Conservation (phyloP, 2,113 vertebrate species). For the zebrafish (Danio rerio) region DNA sequence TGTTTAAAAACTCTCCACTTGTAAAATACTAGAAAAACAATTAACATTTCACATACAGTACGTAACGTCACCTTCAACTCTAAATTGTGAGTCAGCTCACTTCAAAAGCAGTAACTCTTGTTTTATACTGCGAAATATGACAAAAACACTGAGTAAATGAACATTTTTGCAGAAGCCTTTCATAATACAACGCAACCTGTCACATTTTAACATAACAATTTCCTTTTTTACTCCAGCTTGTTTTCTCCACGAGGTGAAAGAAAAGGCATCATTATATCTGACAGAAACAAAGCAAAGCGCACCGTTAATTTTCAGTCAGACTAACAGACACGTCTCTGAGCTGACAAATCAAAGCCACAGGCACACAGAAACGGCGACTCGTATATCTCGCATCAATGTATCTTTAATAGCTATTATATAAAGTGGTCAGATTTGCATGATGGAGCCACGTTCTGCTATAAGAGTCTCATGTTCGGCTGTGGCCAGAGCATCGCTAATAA, state of each 20-base stretch:
- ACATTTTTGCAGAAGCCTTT: background rate
- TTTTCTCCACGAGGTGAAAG: background rate
- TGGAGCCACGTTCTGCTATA: background rate
- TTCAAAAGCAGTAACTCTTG: no score
- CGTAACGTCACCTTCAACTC: no score
- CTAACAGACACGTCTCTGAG: background rate
- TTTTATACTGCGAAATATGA: no score
- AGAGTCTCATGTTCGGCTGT: slow-evolving; percentile 37
- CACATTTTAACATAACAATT: background rate
- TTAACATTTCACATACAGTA: no score
- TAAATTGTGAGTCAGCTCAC: no score
- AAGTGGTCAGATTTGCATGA: background rate
- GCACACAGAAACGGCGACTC: no score
- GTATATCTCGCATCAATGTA: background rate
- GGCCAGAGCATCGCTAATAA: slow-evolving; percentile 55
- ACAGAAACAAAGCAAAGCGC: background rate
- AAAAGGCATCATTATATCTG: background rate
- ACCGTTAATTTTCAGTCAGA: background rate
- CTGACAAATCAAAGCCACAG: background rate
- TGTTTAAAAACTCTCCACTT: no score
- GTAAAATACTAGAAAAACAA: no score
- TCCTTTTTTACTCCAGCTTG: background rate
- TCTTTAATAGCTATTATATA: background rate
- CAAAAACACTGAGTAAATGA: no score
- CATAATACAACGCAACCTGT: background rate